Evolutionary conservation across 2,113 vertebrate genomes (phyloP), one percentile per base, ranked within the genome.

Genomic region (Podarcis cretensis): DNA sequence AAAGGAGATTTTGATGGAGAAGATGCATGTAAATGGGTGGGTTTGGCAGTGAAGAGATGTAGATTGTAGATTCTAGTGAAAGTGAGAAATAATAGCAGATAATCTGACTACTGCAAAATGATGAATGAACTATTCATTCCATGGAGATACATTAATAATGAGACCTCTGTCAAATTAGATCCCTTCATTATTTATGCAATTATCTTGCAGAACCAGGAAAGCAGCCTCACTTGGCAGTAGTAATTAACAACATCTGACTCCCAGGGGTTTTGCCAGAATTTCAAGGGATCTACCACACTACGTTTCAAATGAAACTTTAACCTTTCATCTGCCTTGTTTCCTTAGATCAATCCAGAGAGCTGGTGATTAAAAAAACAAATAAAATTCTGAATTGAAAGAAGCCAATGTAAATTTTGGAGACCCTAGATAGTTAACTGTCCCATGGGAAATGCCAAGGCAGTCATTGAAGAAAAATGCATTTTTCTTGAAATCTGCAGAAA

Each of bases 111-210:
- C 71, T 76, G 54, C 71, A 75, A 63, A 85, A 75, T 35, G 23
- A 63, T 30, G 43, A 63, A 83, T 68, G 63, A 83, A 40, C 23
- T 43, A 68, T 14, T 30, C 35, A 43, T 40, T 5, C 54, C 32
- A 63, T 6, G 57, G 32, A 76, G 37, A 85, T 75, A 18, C 30
- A 85, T 76, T 85, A 85, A 85, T 75, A 76, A 76, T 76, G 54
- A 76, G 35, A 6, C 21, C 27, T 63, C n/a, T 75, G 54, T 63
- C 71, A 85, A 85, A 85, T 76, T 63, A 74, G n/a, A 40, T 5
- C 35, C 84, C 71, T 85, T 76, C 54, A 85, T 85, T 76, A 76
- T 85, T 85, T 85, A 85, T 75, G 71, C 54, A 76, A 37, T 75
- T 85, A 85, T 76, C 84, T 40, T 16, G 32, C 71, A 18, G 23